These are phyloP conservation scores for Lophius piscatorius DNA, from an alignment of 2,113 vertebrate species.

Conservation along the genomic window DNA sequence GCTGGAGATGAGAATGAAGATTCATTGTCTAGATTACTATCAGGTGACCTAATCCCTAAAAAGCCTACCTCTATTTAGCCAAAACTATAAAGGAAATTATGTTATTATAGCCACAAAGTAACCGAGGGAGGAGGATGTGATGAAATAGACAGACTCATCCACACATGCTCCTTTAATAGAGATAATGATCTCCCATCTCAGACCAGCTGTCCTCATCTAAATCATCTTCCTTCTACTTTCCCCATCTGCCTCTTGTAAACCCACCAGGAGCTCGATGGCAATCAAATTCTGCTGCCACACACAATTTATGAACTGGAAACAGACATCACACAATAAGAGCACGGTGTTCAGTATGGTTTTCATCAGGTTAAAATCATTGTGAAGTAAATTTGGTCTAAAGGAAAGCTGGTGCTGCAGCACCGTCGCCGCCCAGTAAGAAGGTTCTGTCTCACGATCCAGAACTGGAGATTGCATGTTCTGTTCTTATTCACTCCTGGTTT, in stretches of 20 bases:
- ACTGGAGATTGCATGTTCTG: too few species aligned
- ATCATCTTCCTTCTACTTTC: not conserved
- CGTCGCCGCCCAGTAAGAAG: too few species aligned
- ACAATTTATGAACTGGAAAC: not conserved
- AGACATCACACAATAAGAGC: not conserved
- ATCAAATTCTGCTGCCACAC: not conserved
- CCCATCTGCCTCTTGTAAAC: too few species aligned
- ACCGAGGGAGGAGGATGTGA: not conserved
- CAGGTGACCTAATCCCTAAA: too few species aligned
- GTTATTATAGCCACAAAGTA: not conserved
- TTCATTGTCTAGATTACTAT: too few species aligned
- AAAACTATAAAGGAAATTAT: too few species aligned
- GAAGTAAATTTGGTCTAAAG: not conserved
- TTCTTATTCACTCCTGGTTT: too few species aligned
- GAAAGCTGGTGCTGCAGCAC: too few species aligned
- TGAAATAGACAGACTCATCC: not conserved
- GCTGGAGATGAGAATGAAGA: too few species aligned
- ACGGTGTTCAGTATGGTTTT: not conserved
- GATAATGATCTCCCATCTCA: not conserved
- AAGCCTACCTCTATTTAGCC: too few species aligned
- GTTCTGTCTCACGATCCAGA: too few species aligned
- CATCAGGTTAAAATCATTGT: not conserved
- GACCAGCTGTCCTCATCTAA: not conserved
- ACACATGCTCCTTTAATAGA: not conserved
- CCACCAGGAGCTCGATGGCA: not conserved